Base-by-base conservation (phyloP, 2,797 vertebrate species). In the Acestrorhynchus altus region DNA sequence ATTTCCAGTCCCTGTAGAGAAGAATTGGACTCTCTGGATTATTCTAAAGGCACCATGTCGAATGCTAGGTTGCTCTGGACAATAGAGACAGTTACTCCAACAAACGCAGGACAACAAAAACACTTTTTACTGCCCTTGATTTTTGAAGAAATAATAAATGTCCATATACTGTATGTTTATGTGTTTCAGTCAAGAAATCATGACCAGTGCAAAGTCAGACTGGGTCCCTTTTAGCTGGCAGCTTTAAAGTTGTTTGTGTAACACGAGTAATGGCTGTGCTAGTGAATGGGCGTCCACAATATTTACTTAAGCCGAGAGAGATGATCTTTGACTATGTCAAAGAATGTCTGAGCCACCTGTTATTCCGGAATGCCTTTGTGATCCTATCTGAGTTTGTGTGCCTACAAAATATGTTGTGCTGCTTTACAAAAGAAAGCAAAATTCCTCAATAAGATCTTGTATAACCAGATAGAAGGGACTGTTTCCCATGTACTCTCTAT, bases 391-490 rank as follows among this genome's bases (percentile, higher is more conserved):
- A 22, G 51, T 52, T 52, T 20, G n/a, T 2, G 31, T 2, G 31
- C 2, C 6, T 2, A 35, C 2, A 35, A 6, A 35, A 2, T 2
- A 35, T 35, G 2, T 6, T 35, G 31, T 35, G 31, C 40, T 72
- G 47, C 47, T 72, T 35, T 31, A 61, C 39, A 65, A 52, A 47
- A 72, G 52, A 61, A 60, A 42, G 8, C 47, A 31, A 66, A 46
- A 72, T 60, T 72, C 63, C 52, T 42, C 31, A n/a, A 35, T 73
- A 20, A 46, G 9, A 56, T 40, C 35, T 79, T 77, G 69, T 59
- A 68, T 51, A 79, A 79, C 47, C n/a, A 42, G 40, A 49, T 4
- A 28, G 44, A 49, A 65, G 4, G 22, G 71, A 60, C 20, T 6
- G n/a, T 54, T 78, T 78, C 52, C 72, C 52, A 73, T 77, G 49